A percentile compares a stretch with the other conserved stretches of the same genome.
Conservation (phyloP, 1,140 invertebrate genomes). For the Cyclargus thomasi region DNA sequence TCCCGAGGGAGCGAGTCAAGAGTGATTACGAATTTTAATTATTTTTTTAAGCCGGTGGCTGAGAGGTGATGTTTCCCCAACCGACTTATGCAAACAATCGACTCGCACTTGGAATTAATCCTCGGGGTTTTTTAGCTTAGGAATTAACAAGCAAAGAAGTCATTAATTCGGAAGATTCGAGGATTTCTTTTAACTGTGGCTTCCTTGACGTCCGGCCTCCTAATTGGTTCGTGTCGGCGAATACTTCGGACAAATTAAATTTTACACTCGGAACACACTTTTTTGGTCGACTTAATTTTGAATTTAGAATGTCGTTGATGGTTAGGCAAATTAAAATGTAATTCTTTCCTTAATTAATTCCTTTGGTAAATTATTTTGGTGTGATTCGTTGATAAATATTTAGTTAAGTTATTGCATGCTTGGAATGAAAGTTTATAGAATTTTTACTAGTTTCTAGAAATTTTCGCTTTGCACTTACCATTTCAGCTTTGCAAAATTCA, state of each 20-base stretch:
- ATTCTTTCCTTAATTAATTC: neutral
- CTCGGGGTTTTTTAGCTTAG: slow-evolving; percentile 67
- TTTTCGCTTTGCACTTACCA: too few relatives aligned
- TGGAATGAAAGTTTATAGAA: too few relatives aligned
- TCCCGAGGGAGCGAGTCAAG: slow-evolving; percentile 64
- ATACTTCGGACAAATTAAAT: slow-evolving; percentile 54
- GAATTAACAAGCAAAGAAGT: slow-evolving; percentile 75
- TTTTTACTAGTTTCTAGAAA: too few relatives aligned
- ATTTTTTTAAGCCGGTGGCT: slow-evolving; percentile 74
- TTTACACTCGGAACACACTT: slow-evolving; percentile 25
- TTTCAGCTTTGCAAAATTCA: too few relatives aligned
- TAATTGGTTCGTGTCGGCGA: slow-evolving; percentile 69
- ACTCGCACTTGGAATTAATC: slow-evolving; percentile 74
- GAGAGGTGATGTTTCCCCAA: slow-evolving; percentile 71
- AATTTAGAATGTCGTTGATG: slow-evolving; percentile 13
- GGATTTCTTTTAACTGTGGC: slow-evolving; percentile 71
- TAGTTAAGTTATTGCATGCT: neutral
- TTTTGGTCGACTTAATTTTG: slow-evolving; percentile 13
- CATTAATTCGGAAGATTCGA: slow-evolving; percentile 72
- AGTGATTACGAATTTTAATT: slow-evolving; percentile 76
- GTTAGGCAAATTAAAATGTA: neutral
- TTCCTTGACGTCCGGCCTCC: slow-evolving; percentile 61
- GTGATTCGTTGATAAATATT: slow-evolving; percentile 12
- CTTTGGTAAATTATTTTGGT: neutral
- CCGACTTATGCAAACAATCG: slow-evolving; percentile 74